Evolutionary conservation across 2,113 vertebrate species (phyloP), one percentile per base, ranked within the genome.

Genomic region (Prionailurus bengalensis): DNA sequence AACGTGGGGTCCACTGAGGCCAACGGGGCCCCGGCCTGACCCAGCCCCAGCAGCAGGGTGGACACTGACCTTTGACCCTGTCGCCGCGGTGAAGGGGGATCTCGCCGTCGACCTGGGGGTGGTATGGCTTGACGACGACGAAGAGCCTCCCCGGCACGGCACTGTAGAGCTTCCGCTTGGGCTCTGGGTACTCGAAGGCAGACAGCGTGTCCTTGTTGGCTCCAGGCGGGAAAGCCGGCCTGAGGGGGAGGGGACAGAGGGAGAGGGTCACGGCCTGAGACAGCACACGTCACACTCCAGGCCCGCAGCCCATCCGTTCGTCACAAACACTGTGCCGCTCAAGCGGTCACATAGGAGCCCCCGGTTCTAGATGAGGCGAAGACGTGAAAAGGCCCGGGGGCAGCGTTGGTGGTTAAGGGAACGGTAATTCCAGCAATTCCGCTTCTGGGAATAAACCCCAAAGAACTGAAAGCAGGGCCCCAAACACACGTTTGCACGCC

Each of bases 71-170:
- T 99, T 99, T 99, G 98, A 99, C 99, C 98, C 99, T 98, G 74
- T 99, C 99, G 1, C 99, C 99, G 51, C 99, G 99, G 98, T 99
- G 99, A 16, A 99, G 99, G 95, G 99, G 99, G 97, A 99, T 99
- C 98, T 99, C 99, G 48, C 99, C 99, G 71, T 99, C 99, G 4
- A 99, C 99, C 98, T 99, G 99, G 96, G 99, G 99, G 9, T 99
- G 99, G 98, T 99, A 99, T 42, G 99, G 98, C 98, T 99, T 99
- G 48, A 99, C 98, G 0, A 99, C 99, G 9, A 99, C 99, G 68
- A 99, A 99, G 74, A 99, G 99, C 94, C 99, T 99, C 48, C 99
- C 99, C 0, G 99, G 99, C 31, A 99, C 99, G 0, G 99, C 99
- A 1, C 99, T 99, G 98, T 99, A 99, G 68, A 99, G 99, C 98